Evolutionary conservation across 2,888 invertebrate genomes (phyloP).

Genomic region (Yponomeuta cagnagella): DNA sequence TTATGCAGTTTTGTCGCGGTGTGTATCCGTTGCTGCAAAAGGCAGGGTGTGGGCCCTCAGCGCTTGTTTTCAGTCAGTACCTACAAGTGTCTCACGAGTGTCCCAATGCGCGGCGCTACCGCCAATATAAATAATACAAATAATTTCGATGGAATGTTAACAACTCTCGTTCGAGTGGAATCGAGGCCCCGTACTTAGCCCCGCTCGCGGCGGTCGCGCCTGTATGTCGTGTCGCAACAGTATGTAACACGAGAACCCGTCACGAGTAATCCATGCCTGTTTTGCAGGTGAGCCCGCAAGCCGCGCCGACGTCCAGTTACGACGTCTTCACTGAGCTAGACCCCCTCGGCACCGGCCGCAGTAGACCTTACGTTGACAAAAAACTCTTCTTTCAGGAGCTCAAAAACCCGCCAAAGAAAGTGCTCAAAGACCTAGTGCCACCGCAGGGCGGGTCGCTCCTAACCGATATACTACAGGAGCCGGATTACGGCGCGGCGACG

Average conservation of each 20-base stretch:
- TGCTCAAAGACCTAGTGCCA: constrained; percentile 88
- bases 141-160: no score
- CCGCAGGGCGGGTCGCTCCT: constrained; percentile 49
- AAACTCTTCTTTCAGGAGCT: constrained; percentile 97
- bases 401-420: constrained; percentile 95
- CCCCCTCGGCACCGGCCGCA: constrained; percentile 93
- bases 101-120: no score
- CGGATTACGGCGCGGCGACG: constrained; percentile 55
- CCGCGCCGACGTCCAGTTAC: constrained; percentile 67
- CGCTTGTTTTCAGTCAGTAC: no score
- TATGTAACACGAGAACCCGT: not conserved
- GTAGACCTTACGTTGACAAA: constrained; percentile 95
- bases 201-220: not conserved
- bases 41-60: no score
- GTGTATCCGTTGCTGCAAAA: no score
- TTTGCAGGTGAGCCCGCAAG: constrained; percentile 64
- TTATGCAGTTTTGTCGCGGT: no score
- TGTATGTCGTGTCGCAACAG: not conserved
- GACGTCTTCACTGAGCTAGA: constrained; percentile 96
- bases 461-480: constrained; percentile 38
- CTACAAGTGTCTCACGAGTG: no score
- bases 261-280: constrained; percentile 20
- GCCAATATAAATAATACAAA: no score
- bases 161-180: no score
- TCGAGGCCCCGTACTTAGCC: not conserved